These are phyloP conservation scores for Nibea albiflora DNA, from an alignment of 2,113 vertebrate genomes.

Conservation along the genomic window DNA sequence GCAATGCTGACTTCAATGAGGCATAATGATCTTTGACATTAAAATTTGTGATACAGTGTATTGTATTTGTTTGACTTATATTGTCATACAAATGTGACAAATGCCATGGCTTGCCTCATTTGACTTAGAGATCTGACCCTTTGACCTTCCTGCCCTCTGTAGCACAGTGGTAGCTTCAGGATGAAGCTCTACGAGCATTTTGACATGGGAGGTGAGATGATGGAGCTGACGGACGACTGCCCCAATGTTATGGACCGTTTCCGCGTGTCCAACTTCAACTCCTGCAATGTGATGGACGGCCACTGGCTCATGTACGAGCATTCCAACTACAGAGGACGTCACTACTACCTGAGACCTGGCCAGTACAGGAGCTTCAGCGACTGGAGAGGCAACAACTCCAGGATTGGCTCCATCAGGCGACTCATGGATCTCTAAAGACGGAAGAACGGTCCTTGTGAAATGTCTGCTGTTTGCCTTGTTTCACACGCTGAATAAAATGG, in stretches of 20 bases:
- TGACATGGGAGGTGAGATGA: constrained; percentile 79
- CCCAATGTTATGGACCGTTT: constrained; percentile 77
- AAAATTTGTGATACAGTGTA: too few species aligned
- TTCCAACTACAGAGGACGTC: constrained; percentile 77
- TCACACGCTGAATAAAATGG: constrained; percentile 79
- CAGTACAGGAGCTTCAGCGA: constrained; percentile 72
- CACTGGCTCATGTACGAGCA: constrained; percentile 85
- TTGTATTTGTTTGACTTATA: too few species aligned
- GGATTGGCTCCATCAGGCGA: constrained; percentile 69
- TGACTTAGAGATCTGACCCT: background rate
- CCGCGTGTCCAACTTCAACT: constrained; percentile 78
- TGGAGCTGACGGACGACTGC: constrained; percentile 80
- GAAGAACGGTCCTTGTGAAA: constrained; percentile 73
- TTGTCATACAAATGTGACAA: background rate
- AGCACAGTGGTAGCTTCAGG: constrained; percentile 75
- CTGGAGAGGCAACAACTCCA: constrained; percentile 71
- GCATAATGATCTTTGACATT: too few species aligned
- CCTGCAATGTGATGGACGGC: constrained; percentile 82
- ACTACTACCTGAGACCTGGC: constrained; percentile 76
- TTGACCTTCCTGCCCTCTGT: constrained; percentile 1
- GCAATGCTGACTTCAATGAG: background rate
- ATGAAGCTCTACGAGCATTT: constrained; percentile 79
- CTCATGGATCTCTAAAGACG: constrained; percentile 76
- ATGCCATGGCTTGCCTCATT: background rate
- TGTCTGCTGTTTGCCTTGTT: constrained; percentile 79